phyloP scores from a whole-genome alignment of 2,797 vertebrate species.

The Silurus aristotelis region DNA sequence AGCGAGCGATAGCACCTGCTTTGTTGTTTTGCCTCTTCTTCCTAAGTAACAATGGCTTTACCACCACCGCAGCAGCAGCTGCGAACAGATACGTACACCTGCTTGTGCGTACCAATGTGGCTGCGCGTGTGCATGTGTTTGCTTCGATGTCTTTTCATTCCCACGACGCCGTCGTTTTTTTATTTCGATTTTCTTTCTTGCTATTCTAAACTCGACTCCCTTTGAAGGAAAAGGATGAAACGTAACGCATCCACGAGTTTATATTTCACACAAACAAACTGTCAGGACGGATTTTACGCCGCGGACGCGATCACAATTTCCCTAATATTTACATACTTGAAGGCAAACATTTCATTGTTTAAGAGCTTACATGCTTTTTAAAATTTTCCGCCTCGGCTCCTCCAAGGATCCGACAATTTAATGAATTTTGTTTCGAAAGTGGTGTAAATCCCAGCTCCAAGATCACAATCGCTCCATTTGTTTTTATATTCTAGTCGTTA shows the following conservation, averaged over 20 bases:
- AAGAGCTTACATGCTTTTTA: background rate
- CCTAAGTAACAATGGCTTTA: slow-evolving; percentile 55
- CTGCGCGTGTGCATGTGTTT: background rate
- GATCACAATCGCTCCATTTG: background rate
- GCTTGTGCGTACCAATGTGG: slow-evolving; percentile 30
- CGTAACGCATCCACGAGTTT: slow-evolving; percentile 50
- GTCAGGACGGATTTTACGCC: background rate
- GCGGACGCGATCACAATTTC: background rate
- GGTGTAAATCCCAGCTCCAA: background rate
- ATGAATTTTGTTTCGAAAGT: background rate
- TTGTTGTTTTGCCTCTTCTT: slow-evolving; percentile 57
- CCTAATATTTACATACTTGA: background rate
- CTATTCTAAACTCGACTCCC: slow-evolving; percentile 49
- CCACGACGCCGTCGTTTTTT: slow-evolving; percentile 6
- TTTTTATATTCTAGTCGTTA: background rate
- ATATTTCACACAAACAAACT: slow-evolving; percentile 5
- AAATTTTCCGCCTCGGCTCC: no score
- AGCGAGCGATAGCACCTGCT: slow-evolving; percentile 56
- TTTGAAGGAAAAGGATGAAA: slow-evolving; percentile 61
- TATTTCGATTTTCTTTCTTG: slow-evolving; percentile 44
- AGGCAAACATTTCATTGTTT: background rate
- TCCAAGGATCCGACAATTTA: background rate
- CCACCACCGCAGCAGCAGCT: slow-evolving; percentile 45
- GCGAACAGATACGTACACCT: slow-evolving; percentile 47
- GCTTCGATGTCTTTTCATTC: slow-evolving; percentile 39